Base-by-base conservation (phyloP, 2,888 invertebrate genomes). In the Petrolisthes manimaculis region DNA sequence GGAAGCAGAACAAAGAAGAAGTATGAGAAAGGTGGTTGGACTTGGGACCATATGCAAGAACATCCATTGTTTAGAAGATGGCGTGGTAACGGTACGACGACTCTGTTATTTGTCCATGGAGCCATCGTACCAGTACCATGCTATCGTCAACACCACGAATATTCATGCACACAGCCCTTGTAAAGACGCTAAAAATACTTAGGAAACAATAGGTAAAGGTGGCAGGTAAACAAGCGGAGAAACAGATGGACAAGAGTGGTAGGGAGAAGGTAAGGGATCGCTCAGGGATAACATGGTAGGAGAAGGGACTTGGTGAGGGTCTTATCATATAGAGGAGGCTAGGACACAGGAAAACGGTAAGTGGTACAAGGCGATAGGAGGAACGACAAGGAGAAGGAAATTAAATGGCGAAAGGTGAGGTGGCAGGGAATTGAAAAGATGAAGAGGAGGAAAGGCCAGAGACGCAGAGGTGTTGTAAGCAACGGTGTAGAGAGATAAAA, bases 351-450 rank as follows among this genome's bases (percentile, higher is more conserved):
- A 8, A 8, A 37, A 24, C 9, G 18, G 9, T 18, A 53, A 37
- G 6, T 37, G 9, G 18, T 37, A 37, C 37, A 37, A 37, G 37
- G 37, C 37, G 37, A 37, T 37, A 37, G 37, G 37, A 37, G 37
- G 37, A 37, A 37, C 37, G 37, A 37, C 37, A 37, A 37, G 37
- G 37, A 37, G 37, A 2, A 37, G 37, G 37, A 37, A 37, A 37
- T 37, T 37, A 37, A 37, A 37, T 37, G 24, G 61, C 61, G 81
- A 21, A 75, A 21, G 75, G 21, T 12, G 61, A 67, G 81, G 81
- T 55, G 53, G 61, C 24, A 81, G 21, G 53, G 61, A 69, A 69
- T 69, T 69, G 69, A 69, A n/a, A n/a, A 81, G 67, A 81, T 81
- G 81, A 67, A 67, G 24, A 24, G 55, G 61, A 61, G 37, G 81